Evolutionary conservation across 2,113 vertebrate species (phyloP).

Genomic region (Hucho hucho): DNA sequence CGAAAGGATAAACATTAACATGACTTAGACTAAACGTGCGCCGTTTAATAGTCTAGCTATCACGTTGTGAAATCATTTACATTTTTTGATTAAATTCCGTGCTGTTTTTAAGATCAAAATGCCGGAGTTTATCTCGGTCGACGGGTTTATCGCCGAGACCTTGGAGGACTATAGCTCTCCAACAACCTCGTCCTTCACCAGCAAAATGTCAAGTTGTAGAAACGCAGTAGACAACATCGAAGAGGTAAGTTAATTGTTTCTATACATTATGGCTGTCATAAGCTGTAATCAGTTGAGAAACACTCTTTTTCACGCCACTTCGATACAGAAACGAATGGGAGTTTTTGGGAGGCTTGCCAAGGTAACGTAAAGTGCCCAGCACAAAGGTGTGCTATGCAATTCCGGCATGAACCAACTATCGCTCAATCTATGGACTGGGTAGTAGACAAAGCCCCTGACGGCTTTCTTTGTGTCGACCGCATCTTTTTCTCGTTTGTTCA

Average conservation of each 20-base stretch:
- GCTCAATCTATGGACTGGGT: neutral
- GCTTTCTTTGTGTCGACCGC: constrained; percentile 16
- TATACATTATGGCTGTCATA: neutral
- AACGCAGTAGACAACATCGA: constrained; percentile 61
- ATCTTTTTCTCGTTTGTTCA: neutral
- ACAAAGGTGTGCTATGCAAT: neutral
- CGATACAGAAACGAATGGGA: neutral
- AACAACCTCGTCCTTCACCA: constrained; percentile 69
- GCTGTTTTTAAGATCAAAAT: constrained; percentile 33
- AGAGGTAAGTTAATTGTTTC: constrained; percentile 50
- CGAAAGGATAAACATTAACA: neutral
- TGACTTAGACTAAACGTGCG: no score
- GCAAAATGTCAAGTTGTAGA: constrained; percentile 60
- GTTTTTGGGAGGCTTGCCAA: neutral
- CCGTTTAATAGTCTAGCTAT: no score
- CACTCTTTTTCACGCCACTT: neutral
- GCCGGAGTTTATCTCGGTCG: constrained; percentile 63
- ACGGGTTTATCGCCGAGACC: constrained; percentile 60
- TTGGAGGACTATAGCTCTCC: constrained; percentile 72
- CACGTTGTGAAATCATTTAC: constrained; percentile 3
- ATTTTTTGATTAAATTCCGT: neutral
- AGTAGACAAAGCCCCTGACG: neutral
- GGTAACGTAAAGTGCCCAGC: neutral
- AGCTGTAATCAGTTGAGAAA: no score
- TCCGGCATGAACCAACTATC: neutral